Base-by-base conservation (phyloP, 1,140 invertebrate species). In the Macrosteles quadrilineatus region DNA sequence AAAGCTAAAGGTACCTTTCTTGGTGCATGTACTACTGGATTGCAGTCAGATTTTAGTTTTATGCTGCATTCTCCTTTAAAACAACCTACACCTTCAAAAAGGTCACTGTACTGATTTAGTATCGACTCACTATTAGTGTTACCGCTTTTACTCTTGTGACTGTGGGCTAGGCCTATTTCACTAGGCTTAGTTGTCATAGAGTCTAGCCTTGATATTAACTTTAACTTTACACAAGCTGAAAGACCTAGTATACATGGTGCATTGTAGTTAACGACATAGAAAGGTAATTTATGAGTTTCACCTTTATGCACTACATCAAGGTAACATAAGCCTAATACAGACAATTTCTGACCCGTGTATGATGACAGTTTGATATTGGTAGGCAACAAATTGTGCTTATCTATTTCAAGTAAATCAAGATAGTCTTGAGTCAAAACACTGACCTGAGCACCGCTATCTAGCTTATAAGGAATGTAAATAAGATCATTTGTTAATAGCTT, bases 241-340 rank as follows among this genome's bases (percentile, higher is more conserved):
- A 50, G 21, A 50, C 47, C 47, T 50, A 50, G 47, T 3, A 50
- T 50, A n/a, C n/a, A n/a, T n/a, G n/a, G n/a, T n/a, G n/a, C n/a
- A n/a, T n/a, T n/a, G n/a, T n/a, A n/a, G n/a, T n/a, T n/a, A n/a
- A n/a, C n/a, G n/a, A n/a, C n/a, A n/a, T n/a, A n/a, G n/a, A n/a
- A n/a, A n/a, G n/a, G n/a, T n/a, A n/a, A n/a, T n/a, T n/a, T n/a
- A n/a, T n/a, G n/a, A n/a, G n/a, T n/a, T n/a, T n/a, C n/a, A n/a
- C n/a, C n/a, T n/a, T n/a, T n/a, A n/a, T n/a, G n/a, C n/a, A n/a
- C n/a, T n/a, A n/a, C n/a, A n/a, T n/a, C n/a, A n/a, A n/a, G n/a
- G n/a, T n/a, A n/a, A n/a, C n/a, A n/a, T n/a, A n/a, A n/a, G n/a
- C n/a, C n/a, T n/a, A n/a, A n/a, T n/a, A n/a, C n/a, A n/a, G n/a